phyloP scores from a whole-genome alignment of 2,888 invertebrate species.

The Hermaeophaga mercurialis region DNA sequence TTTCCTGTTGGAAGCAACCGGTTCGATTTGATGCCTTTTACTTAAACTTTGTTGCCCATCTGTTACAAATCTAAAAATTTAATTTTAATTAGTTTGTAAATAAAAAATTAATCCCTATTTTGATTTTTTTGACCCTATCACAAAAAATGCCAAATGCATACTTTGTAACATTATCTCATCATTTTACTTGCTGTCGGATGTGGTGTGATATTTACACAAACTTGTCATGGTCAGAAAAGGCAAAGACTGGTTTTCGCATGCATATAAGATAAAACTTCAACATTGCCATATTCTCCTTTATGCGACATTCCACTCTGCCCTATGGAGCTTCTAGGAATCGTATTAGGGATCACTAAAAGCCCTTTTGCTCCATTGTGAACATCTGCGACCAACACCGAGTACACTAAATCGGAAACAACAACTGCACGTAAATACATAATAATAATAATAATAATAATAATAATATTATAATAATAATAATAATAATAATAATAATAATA shows the following conservation, averaged over 20 bases:
- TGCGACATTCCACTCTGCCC: conserved; percentile 10
- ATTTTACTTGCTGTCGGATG: no score
- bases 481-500: no score
- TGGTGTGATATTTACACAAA: neutral
- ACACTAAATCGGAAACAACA: neutral
- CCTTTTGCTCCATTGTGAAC: conserved; percentile 21
- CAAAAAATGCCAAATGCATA: no score
- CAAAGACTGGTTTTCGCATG: neutral
- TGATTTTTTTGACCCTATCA: no score
- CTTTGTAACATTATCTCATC: no score
- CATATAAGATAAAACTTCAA: neutral
- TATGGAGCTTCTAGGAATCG: conserved; percentile 6
- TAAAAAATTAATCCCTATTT: no score
- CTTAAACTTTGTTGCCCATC: no score
- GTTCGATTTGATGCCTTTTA: no score
- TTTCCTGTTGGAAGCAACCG: neutral
- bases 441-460: no score
- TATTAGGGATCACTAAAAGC: conserved; percentile 24
- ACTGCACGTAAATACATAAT: neutral
- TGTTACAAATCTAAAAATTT: no score
- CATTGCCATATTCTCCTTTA: conserved; percentile 7
- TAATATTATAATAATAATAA: no score
- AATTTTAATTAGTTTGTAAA: no score
- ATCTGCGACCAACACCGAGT: conserved; percentile 19
- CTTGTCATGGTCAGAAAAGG: neutral